Conservation (phyloP, 2,797 vertebrate species). For the Argya squamiceps region DNA sequence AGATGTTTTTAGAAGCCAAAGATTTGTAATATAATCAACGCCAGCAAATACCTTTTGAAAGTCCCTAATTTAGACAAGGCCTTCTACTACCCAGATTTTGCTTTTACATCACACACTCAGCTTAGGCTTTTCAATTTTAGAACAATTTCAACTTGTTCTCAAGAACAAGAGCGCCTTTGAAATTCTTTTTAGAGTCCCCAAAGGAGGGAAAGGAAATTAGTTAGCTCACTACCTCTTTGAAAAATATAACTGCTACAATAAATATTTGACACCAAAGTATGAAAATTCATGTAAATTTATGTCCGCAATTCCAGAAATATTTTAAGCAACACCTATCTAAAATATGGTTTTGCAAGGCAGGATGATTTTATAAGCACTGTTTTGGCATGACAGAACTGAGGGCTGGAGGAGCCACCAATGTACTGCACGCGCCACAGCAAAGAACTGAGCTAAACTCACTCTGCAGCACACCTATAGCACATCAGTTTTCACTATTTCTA, state of each 20-base stretch:
- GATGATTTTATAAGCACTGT: not conserved
- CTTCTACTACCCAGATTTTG: not conserved
- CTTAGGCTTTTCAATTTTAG: slow-evolving; percentile 53
- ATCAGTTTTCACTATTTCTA: not conserved
- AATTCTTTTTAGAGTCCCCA: slow-evolving; percentile 58
- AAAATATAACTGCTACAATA: slow-evolving; percentile 50
- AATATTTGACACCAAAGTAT: slow-evolving; percentile 52
- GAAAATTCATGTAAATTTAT: slow-evolving; percentile 63
- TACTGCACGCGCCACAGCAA: not conserved
- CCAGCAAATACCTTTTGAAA: not conserved
- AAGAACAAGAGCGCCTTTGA: slow-evolving; percentile 56
- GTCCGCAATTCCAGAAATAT: slow-evolving; percentile 26
- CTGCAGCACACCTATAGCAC: accelerated
- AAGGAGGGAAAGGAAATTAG: slow-evolving; percentile 63
- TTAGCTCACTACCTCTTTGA: slow-evolving; percentile 59
- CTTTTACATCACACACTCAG: slow-evolving; percentile 21
- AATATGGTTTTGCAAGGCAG: not conserved
- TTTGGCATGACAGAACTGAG: not conserved
- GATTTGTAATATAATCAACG: not conserved
- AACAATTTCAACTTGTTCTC: slow-evolving; percentile 65
- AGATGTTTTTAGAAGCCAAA: slow-evolving; percentile 3
- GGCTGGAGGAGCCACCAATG: not conserved
- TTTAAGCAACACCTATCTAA: slow-evolving; percentile 25
- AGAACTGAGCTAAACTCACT: not conserved
- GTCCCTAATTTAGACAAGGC: not conserved